Conservation (phyloP, 2,113 vertebrate genomes). For the Bungarus multicinctus region DNA sequence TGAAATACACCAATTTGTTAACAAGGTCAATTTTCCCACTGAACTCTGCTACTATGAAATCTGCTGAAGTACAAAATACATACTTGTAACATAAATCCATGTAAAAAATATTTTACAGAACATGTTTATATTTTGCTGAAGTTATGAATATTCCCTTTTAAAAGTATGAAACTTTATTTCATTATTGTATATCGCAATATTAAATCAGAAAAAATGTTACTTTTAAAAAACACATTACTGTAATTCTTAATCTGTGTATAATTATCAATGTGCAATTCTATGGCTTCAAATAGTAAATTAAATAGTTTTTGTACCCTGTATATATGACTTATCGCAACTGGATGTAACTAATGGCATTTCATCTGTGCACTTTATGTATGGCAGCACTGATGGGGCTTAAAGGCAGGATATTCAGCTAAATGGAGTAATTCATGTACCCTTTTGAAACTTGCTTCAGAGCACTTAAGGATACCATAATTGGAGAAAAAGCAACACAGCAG, state of each 20-base stretch:
- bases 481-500: neutral
- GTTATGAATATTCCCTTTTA: neutral
- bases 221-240: neutral
- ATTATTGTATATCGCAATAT: neutral
- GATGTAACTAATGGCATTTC: neutral
- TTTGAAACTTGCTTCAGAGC: neutral
- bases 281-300: neutral
- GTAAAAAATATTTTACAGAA: neutral
- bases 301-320: neutral
- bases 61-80: neutral
- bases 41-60: slow-evolving; percentile 47
- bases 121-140: neutral
- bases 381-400: neutral
- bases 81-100: neutral
- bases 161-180: neutral
- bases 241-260: neutral
- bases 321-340: neutral
- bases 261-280: neutral
- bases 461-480: neutral
- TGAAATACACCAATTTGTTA: slow-evolving; percentile 7
- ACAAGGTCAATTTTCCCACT: neutral
- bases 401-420: neutral
- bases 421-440: neutral
- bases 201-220: neutral
- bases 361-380: neutral